Evolutionary conservation across 35 echinoderm and acorn worm genomes (phyloP), one percentile per base, ranked within the genome.

Genomic region (Heliocidaris tuberculata): DNA sequence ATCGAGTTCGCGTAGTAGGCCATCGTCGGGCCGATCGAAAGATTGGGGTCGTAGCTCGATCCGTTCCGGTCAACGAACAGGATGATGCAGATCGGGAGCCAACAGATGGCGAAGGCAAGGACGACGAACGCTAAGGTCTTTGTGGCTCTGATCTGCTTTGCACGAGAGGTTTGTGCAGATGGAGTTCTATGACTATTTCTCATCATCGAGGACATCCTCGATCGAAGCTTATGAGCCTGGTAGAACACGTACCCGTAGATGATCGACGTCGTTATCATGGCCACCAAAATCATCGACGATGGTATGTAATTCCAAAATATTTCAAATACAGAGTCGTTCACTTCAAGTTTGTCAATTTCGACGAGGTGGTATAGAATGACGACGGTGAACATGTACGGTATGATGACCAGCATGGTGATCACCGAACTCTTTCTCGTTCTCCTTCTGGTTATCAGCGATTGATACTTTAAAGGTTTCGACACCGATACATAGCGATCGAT

Each of bases 231-330:
- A 48, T 89, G 87, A 89, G 87, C 87, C 47, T 89, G 87, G 29
- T 89, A 89, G 47, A 89, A 48, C 17, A 89, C 87, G 31, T 89
- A 89, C 3, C 87, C 32, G 9, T 89, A 89, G 87, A 89, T 89
- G 87, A 89, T 48, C 87, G 87, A 89, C 47, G 87, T 89, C 30
- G 31, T 30, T 4, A 89, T 0, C 87, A 89, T 89, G 7, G 87
- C 87, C 87, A 89, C 87, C 13, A 6, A 2, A 11, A 89, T 89
- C 87, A 89, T 89, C 19, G 87, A 89, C 19, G 87, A 89, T 0
- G 87, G 87, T 47, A 89, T 47, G 31, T 89, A 89, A 27, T 89
- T 89, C 87, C 87, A 89, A 30, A 89, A 89, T 32, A 89, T 89
- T 89, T 89, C 31, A 19, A 89, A 89, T 48, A 19, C 31, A 19